These are phyloP conservation scores for Scrobipalpa atriplicella DNA, from an alignment of 2,888 invertebrate species.

Conservation along the genomic window DNA sequence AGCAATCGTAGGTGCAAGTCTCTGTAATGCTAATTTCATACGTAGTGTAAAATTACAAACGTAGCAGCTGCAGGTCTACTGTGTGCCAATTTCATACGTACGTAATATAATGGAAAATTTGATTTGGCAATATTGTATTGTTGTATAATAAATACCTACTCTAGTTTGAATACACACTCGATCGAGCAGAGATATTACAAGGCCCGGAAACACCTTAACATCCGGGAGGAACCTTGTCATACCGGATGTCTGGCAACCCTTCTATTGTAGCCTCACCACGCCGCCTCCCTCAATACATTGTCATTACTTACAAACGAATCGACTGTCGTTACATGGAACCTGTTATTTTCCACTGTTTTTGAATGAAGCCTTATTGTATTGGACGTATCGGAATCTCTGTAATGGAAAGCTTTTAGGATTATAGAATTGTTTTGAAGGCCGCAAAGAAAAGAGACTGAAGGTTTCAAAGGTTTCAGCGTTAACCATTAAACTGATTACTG, in stretches of 20 bases:
- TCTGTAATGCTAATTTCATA: too few relatives aligned
- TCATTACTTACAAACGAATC: constrained; percentile 15
- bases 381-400: too few relatives aligned
- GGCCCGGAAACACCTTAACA: background rate
- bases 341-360: constrained; percentile 19
- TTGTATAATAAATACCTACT: too few relatives aligned
- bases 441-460: background rate
- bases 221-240: background rate
- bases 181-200: too few relatives aligned
- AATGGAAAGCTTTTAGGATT: background rate
- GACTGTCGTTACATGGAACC: constrained; percentile 1
- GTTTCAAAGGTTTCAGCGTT: background rate
- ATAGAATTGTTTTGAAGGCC: background rate
- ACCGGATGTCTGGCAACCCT: constrained; percentile 10
- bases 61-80: too few relatives aligned
- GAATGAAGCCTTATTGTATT: constrained; percentile 1
- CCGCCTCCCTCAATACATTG: constrained; percentile 10
- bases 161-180: too few relatives aligned
- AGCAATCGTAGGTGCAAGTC: background rate
- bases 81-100: too few relatives aligned
- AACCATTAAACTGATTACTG: background rate
- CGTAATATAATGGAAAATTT: too few relatives aligned
- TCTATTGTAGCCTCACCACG: background rate
- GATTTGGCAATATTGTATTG: too few relatives aligned
- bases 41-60: too few relatives aligned